Evolutionary conservation across 2,888 invertebrate genomes (phyloP).

Genomic region (Brachynemurus nebulosus): DNA sequence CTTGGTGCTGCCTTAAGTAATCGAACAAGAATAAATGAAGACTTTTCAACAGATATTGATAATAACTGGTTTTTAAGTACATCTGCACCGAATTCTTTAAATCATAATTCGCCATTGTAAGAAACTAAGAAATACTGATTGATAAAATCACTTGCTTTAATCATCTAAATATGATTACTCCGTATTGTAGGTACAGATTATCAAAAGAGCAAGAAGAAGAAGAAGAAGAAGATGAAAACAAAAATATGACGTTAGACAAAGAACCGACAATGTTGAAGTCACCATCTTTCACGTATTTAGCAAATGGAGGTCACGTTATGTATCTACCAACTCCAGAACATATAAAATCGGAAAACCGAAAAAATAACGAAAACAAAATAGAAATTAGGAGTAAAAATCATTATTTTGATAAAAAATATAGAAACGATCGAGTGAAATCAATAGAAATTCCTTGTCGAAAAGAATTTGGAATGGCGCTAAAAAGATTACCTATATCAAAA

Average conservation of each 20-base stretch:
- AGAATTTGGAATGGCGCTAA: not conserved
- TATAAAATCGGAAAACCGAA: conserved; percentile 3
- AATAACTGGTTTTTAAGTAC: conserved; percentile 72
- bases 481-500: conserved; percentile 27
- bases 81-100: conserved; percentile 64
- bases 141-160: not conserved
- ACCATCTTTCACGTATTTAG: conserved; percentile 39
- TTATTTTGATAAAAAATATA: not conserved
- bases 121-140: no score
- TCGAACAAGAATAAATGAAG: conserved; percentile 37
- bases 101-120: conserved; percentile 29
- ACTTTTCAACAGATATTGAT: conserved; percentile 30
- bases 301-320: conserved; percentile 61
- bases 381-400: not conserved
- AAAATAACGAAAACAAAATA: conserved; percentile 2
- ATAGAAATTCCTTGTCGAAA: conserved; percentile 6
- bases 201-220: conserved; percentile 12
- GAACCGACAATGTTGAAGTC: conserved; percentile 9
- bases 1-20: conserved; percentile 36
- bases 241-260: conserved; percentile 3
- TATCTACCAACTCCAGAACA: conserved; percentile 37
- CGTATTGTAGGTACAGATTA: conserved; percentile 5
- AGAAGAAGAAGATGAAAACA: conserved; percentile 13
- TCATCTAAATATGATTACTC: not conserved
- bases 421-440: conserved; percentile 1